Percentiles rank a stretch among this genome's conserved stretches.
Conservation (phyloP, 2,888 invertebrate genomes). For the Keiferia lycopersicella region DNA sequence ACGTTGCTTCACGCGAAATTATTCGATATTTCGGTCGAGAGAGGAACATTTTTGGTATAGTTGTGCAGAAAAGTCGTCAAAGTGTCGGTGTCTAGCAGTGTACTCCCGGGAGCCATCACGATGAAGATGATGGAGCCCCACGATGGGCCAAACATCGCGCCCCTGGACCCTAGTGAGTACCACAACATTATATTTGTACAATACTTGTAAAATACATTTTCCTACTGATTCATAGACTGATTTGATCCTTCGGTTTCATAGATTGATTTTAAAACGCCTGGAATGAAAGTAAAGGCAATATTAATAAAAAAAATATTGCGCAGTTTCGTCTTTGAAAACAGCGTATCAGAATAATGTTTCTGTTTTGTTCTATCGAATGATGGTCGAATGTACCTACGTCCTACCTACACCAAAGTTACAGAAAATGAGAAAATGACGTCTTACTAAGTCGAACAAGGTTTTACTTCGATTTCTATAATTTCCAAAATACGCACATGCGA, state of each 20-base stretch:
- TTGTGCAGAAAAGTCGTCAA: constrained; percentile 56
- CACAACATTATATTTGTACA: constrained; percentile 24
- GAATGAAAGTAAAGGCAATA: background rate
- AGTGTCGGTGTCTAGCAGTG: constrained; percentile 75
- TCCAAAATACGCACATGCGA: no score
- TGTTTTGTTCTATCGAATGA: no score
- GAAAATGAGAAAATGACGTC: no score
- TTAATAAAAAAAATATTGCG: constrained; percentile 14
- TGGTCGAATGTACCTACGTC: no score
- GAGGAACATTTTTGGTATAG: constrained; percentile 47
- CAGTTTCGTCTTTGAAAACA: constrained; percentile 11
- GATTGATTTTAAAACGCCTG: background rate
- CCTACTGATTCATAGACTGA: background rate
- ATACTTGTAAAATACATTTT: background rate
- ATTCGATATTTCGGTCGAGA: constrained; percentile 5
- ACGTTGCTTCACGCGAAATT: constrained; percentile 35
- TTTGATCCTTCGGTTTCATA: background rate
- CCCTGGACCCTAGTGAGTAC: constrained; percentile 76
- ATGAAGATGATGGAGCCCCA: constrained; percentile 76
- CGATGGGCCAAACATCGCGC: constrained; percentile 82
- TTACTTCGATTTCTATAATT: no score
- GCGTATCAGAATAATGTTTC: background rate
- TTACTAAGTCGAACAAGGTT: no score
- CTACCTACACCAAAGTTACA: no score
- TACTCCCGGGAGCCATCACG: constrained; percentile 68